These are phyloP conservation scores for Piezodorus guildinii DNA, from an alignment of 1,140 invertebrate species.

Conservation along the genomic window DNA sequence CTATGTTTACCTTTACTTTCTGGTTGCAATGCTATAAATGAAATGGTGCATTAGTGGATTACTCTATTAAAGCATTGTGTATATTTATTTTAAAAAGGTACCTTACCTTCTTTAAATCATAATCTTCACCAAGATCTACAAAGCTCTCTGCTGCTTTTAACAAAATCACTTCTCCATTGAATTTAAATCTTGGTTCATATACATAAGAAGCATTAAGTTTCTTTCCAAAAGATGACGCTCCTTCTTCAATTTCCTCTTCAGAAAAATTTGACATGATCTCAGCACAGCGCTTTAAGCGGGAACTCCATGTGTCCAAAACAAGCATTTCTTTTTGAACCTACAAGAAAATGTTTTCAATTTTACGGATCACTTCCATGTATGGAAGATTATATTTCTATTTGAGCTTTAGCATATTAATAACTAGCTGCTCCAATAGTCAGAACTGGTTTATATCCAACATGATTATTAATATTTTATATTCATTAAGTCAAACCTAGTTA, in stretches of 20 bases:
- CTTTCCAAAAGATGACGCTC: constrained; percentile 49
- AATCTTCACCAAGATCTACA: constrained; percentile 59
- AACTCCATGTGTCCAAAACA: constrained; percentile 36
- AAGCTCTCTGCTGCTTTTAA: constrained; percentile 72
- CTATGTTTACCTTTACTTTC: not conserved
- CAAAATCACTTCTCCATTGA: constrained; percentile 57
- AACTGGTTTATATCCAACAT: no score
- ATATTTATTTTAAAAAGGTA: not conserved
- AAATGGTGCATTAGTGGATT: not conserved
- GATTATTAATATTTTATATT: no score
- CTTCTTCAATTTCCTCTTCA: constrained; percentile 4
- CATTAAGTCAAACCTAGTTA: no score
- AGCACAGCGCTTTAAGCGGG: constrained; percentile 38
- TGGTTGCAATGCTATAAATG: not conserved
- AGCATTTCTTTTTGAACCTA: constrained; percentile 44
- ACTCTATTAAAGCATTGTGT: not conserved
- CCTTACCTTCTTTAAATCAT: constrained; percentile 61
- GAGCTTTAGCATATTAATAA: no score
- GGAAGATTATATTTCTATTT: no score
- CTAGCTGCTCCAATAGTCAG: no score
- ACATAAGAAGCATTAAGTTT: constrained; percentile 57
- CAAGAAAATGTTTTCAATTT: no score
- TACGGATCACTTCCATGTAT: no score
- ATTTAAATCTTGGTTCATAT: constrained; percentile 55
- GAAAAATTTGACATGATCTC: constrained; percentile 46